Evolutionary conservation across 23 tunicate genomes (phyloP), one percentile per base, ranked within the genome.

Genomic region (Trididemnum clinides): DNA sequence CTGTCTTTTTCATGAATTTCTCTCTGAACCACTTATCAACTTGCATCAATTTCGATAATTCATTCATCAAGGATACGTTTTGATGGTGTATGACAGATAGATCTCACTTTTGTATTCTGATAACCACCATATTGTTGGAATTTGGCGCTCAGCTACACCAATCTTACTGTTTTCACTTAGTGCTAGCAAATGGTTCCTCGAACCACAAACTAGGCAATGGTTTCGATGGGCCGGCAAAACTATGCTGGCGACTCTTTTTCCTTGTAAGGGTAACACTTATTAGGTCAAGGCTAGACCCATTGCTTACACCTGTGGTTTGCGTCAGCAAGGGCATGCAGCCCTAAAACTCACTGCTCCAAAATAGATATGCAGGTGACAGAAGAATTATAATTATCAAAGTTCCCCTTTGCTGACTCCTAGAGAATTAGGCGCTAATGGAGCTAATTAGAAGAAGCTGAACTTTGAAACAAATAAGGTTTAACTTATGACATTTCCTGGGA

Each of bases 361-460:
- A n/a, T 19, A 12, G 22, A 59, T 10, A 59, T 59, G 25, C 21
- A 59, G 66, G 27, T n/a, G 25, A 59, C 20, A 59, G 25, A 44
- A n/a, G 5, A 59, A 59, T 10, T 25, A 59, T 19, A 59, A 4
- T 12, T 59, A 19, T 59, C 22, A 10, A 59, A 29, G 34, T 69
- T 69, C 75, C 75, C 31, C 75, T 5, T 20, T 33, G 7, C n/a
- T 69, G 36, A 37, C 36, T 37, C 75, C 38, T 33, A 30, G 75
- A 33, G 75, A 7, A 20, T 18, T 5, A 37, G 32, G 36, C 10
- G 75, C 75, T 3, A 69, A 69, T 69, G n/a, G n/a, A 28, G 36
- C 36, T 30, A 30, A 20, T 69, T 7, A 37, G 75, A 69, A 69
- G 75, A 69, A 69, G 75, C 36, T 33, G 75, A 69, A 69, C 38